Evolutionary conservation across 1,140 invertebrate genomes (phyloP).

Genomic region (Trachelipus rathkii): DNA sequence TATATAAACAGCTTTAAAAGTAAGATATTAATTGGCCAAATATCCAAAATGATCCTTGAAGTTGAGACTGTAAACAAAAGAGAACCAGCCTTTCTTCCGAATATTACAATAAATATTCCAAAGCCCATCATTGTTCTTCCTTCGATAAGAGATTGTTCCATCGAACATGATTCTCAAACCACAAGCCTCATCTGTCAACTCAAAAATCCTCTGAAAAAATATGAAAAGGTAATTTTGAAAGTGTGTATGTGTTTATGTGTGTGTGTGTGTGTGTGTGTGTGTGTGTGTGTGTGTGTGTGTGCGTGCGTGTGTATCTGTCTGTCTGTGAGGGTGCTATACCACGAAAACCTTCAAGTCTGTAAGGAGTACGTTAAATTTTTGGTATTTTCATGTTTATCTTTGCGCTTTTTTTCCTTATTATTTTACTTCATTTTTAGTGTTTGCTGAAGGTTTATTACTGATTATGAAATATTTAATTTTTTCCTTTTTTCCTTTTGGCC

Average conservation of each 20-base stretch:
- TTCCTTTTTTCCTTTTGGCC: no score
- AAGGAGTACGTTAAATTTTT: background rate
- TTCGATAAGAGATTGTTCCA: background rate
- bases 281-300: no score
- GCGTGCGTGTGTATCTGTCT: background rate
- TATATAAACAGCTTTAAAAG: background rate
- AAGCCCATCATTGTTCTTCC: background rate
- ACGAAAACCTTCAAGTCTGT: background rate
- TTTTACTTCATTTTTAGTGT: background rate
- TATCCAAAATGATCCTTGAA: conserved; percentile 1
- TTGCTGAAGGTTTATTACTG: no score
- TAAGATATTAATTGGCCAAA: background rate
- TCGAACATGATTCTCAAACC: background rate
- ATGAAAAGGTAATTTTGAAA: background rate
- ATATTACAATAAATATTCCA: conserved; percentile 16
- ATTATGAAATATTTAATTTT: no score
- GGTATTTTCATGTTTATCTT: background rate
- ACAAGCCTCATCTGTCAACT: background rate
- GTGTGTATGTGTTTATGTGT: background rate
- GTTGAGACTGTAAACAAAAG: conserved; percentile 20
- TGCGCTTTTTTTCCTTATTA: background rate
- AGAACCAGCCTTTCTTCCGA: conserved; percentile 29
- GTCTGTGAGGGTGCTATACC: background rate
- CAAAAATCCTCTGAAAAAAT: background rate
- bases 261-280: background rate